Evolutionary conservation across 2,797 vertebrate genomes (phyloP), one percentile per base, ranked within the genome.

Genomic region (Chloroceryle inda): DNA sequence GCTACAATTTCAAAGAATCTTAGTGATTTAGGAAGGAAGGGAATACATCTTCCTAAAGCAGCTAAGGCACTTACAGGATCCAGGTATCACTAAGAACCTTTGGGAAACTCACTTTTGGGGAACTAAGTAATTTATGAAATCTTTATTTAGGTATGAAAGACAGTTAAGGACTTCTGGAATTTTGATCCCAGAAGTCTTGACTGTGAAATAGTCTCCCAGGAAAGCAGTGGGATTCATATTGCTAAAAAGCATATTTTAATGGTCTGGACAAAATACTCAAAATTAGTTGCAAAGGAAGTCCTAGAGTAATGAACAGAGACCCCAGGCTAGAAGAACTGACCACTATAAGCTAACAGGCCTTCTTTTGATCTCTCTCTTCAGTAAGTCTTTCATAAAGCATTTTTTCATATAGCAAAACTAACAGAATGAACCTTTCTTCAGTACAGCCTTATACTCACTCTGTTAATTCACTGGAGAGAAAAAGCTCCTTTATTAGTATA

Each of bases 401-500:
- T 74, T 87, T 85, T 90, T 78, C 27, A 76, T 55, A 88, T 86
- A 33, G 33, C 62, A 92, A 91, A 94, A 88, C 35, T 83, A 83
- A 85, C 40, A 89, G 69, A 91, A 88, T 45, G 62, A 93, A 81
- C 21, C 42, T 88, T 89, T 94, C 58, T 92, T 88, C 76, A 89
- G 14, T 47, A 31, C 27, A 92, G 66, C 20, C 55, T 88, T 76
- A 53, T 13, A 18, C 38, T 91, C 55, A 11, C 22, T 55, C 12
- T 35, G 53, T 22, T 68, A 86, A 80, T 91, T 96, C 88, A 56
- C 52, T 24, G 29, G 75, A 93, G 67, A 94, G 9, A 64, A 24
- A 79, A 75, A 76, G 45, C 27, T 85, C 63, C 38, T 91, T 95
- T 90, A 87, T 97, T 96, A 97, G 84, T 91, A 71, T 45, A 93